Conservation (phyloP, 1,140 invertebrate species). For the Eumaeus atala region DNA sequence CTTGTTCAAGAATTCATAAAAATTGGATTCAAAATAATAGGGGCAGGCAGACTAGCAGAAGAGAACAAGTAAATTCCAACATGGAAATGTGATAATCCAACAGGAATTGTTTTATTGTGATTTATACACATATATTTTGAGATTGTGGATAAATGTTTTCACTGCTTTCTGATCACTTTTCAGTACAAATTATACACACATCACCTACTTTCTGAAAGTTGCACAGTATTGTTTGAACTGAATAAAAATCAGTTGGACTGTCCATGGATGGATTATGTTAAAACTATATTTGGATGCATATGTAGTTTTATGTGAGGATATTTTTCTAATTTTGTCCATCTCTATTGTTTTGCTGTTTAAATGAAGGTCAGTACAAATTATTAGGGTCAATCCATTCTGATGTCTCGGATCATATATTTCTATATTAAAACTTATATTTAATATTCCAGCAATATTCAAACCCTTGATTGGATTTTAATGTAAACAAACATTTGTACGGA, state of each 20-base stretch:
- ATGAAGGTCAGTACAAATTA: slow-evolving; percentile 64
- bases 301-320: slow-evolving; percentile 27
- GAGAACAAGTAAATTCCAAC: too few relatives aligned
- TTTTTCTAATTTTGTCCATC: slow-evolving; percentile 31
- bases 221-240: slow-evolving; percentile 34
- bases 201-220: slow-evolving; percentile 49
- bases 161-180: slow-evolving; percentile 66
- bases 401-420: slow-evolving; percentile 50
- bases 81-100: too few relatives aligned
- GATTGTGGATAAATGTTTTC: slow-evolving; percentile 50
- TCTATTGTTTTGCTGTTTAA: slow-evolving; percentile 37
- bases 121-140: background rate
- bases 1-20: too few relatives aligned
- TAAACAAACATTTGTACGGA: slow-evolving; percentile 60
- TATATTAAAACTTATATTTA: slow-evolving; percentile 71
- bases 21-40: too few relatives aligned
- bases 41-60: too few relatives aligned
- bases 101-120: too few relatives aligned
- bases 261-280: slow-evolving; percentile 13
- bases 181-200: slow-evolving; percentile 58
- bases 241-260: slow-evolving; percentile 28
- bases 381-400: slow-evolving; percentile 54
- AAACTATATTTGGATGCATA: slow-evolving; percentile 32
- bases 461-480: slow-evolving; percentile 67
- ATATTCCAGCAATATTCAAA: slow-evolving; percentile 69